Conservation (phyloP, 1,140 invertebrate genomes). For the Philotrypesis tridentata region DNA sequence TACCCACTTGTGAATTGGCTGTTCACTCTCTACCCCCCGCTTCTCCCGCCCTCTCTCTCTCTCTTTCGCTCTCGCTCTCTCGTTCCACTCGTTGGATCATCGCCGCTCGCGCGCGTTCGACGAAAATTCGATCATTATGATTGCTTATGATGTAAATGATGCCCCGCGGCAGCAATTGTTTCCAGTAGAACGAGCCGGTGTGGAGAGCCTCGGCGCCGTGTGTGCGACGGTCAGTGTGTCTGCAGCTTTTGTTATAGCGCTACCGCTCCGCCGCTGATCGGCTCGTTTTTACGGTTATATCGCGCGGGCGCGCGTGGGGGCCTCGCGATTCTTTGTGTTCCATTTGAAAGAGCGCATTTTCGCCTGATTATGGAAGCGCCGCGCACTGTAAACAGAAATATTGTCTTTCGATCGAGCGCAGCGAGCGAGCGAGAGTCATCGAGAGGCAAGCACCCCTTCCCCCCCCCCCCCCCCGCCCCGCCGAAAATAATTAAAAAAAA, state of each 20-base stretch:
- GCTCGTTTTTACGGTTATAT: neutral
- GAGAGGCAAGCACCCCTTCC: no score
- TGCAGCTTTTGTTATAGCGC: constrained; percentile 6
- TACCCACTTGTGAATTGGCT: constrained; percentile 72
- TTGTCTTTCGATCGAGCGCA: neutral
- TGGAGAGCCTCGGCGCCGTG: neutral
- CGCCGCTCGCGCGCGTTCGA: constrained; percentile 72
- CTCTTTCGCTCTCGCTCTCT: constrained; percentile 5
- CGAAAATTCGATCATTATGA: constrained; percentile 75
- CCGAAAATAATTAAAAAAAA: no score
- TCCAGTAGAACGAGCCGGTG: constrained; percentile 66
- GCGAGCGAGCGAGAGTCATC: no score
- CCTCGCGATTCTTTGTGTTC: neutral
- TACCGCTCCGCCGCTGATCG: neutral
- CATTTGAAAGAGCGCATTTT: neutral
- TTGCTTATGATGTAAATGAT: constrained; percentile 75
- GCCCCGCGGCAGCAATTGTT: constrained; percentile 73
- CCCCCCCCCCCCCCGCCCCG: no score
- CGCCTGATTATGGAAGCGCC: neutral
- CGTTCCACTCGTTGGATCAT: constrained; percentile 72
- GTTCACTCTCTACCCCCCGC: neutral
- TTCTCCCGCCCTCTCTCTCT: constrained; percentile 43
- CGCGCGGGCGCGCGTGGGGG: no score
- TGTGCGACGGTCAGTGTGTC: constrained; percentile 2
- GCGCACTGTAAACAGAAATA: neutral